Evolutionary conservation across 2,888 invertebrate species (phyloP).

Genomic region (Heliconius erato): DNA sequence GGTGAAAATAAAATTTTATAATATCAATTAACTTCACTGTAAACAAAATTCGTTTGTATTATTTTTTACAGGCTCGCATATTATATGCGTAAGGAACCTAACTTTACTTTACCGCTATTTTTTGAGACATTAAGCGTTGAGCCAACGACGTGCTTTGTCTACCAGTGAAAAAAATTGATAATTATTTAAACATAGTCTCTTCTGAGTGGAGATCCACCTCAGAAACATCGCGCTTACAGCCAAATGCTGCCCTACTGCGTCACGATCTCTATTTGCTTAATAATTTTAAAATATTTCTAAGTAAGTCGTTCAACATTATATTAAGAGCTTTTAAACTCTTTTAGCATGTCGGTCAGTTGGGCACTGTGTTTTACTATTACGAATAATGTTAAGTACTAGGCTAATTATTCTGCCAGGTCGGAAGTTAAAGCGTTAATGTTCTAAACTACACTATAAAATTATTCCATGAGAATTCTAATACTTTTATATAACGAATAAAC

Average conservation of each 20-base stretch:
- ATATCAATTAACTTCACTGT: background rate
- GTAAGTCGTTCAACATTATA: background rate
- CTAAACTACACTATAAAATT: background rate
- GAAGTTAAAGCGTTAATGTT: background rate
- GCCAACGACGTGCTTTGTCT: too few relatives aligned
- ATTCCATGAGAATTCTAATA: background rate
- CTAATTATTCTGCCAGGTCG: slow-evolving; percentile 10
- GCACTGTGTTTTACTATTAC: background rate
- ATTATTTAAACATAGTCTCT: background rate
- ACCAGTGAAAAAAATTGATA: too few relatives aligned
- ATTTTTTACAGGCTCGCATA: too few relatives aligned
- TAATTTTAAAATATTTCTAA: background rate
- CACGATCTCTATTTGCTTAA: background rate
- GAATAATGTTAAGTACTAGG: background rate
- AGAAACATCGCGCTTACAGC: background rate
- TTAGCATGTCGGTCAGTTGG: background rate
- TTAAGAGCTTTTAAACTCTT: background rate
- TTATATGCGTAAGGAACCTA: too few relatives aligned
- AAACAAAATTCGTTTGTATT: too few relatives aligned
- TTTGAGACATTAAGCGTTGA: too few relatives aligned
- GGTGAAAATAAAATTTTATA: slow-evolving; percentile 38
- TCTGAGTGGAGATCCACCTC: background rate
- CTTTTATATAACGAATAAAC: background rate
- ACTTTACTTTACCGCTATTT: too few relatives aligned
- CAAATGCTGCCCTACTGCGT: too few relatives aligned